Conservation (phyloP, 2,888 invertebrate species). For the Dichetophora obliterata region DNA sequence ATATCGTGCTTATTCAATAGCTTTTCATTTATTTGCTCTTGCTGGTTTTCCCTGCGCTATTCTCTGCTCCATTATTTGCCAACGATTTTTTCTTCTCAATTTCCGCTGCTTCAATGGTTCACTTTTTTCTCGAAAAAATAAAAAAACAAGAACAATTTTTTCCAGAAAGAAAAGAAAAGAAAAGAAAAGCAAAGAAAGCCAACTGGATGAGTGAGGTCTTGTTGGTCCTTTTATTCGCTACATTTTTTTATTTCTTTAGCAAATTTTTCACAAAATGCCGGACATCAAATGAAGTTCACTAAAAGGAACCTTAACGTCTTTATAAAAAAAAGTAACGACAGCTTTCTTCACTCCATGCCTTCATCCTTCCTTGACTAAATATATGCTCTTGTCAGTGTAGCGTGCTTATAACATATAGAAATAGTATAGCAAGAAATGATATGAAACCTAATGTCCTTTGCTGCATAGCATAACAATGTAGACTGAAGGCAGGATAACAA, state of each 20-base stretch:
- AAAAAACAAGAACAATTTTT: not conserved
- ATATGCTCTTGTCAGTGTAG: not conserved
- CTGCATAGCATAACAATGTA: not conserved
- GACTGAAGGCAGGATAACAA: not conserved
- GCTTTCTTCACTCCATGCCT: too few species aligned
- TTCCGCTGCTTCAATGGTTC: slow-evolving; percentile 25
- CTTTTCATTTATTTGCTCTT: slow-evolving; percentile 31
- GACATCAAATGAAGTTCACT: not conserved
- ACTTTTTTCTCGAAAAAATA: not conserved
- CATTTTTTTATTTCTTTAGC: not conserved
- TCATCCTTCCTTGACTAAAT: too few species aligned
- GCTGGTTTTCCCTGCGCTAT: slow-evolving; percentile 4
- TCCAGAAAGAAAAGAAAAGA: not conserved
- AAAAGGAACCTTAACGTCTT: not conserved
- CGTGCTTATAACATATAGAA: not conserved
- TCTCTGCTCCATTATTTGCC: not conserved
- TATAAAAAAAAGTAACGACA: not conserved
- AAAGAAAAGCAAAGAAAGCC: not conserved
- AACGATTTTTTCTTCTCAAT: slow-evolving; percentile 3
- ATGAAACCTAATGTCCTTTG: slow-evolving; percentile 28
- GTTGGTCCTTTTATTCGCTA: too few species aligned
- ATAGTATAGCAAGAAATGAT: not conserved
- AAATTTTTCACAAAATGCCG: not conserved
- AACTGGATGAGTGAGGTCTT: not conserved
- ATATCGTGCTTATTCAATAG: slow-evolving; percentile 30